phyloP scores from a whole-genome alignment of 2,113 vertebrate species.

The Columbina picui region DNA sequence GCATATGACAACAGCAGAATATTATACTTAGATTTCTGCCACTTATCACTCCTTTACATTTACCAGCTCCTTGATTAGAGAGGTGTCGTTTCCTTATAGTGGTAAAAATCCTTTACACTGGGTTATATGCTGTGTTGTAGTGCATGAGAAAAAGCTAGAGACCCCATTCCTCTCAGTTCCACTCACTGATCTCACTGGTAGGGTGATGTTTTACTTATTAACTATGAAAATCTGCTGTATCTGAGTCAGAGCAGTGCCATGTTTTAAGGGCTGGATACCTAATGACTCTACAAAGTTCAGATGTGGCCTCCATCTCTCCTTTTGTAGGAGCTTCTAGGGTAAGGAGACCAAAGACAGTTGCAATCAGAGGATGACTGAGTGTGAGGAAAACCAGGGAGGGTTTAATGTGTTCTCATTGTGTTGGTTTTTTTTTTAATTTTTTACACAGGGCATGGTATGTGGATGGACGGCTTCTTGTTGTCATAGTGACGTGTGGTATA shows the following conservation, averaged over 20 bases:
- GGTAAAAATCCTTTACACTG: not conserved
- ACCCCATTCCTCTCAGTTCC: not conserved
- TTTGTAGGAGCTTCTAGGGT: not conserved
- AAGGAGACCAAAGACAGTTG: not conserved
- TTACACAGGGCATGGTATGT: constrained; percentile 89
- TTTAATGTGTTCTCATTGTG: not conserved
- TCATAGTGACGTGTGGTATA: constrained; percentile 85
- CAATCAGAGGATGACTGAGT: not conserved
- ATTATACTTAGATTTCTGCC: not conserved
- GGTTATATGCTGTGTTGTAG: not conserved
- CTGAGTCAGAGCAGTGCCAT: not conserved
- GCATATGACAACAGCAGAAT: not conserved
- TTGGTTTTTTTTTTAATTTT: not conserved
- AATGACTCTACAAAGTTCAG: not conserved
- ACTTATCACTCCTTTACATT: not conserved
- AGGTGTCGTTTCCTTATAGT: not conserved
- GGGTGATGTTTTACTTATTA: not conserved
- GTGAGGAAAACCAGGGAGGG: not conserved
- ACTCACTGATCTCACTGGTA: not conserved
- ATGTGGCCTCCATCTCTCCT: not conserved
- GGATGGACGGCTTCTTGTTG: constrained; percentile 88
- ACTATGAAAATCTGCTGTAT: not conserved
- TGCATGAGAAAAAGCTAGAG: not conserved
- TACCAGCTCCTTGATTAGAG: not conserved
- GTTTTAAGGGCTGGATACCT: not conserved